Conservation (phyloP, 2,797 vertebrate species). For the Acropternis orthonyx region DNA sequence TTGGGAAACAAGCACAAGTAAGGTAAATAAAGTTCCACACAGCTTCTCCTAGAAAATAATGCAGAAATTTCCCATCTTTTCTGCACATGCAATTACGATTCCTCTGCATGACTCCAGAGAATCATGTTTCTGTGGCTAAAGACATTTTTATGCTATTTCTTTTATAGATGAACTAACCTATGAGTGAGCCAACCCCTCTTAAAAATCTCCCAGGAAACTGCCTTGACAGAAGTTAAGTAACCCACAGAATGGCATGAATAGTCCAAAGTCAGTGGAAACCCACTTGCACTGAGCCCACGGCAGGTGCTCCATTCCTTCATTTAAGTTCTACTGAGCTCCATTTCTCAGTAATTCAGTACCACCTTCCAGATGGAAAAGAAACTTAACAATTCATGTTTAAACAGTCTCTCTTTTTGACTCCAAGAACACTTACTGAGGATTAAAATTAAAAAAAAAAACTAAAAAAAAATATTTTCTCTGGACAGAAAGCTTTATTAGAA, state of each 20-base stretch:
- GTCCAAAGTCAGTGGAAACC: neutral
- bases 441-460: neutral
- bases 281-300: neutral
- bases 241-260: neutral
- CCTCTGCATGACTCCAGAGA: neutral
- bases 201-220: neutral
- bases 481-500: neutral
- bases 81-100: neutral
- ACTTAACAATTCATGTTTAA: neutral
- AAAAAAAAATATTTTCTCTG: neutral
- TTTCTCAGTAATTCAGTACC: neutral
- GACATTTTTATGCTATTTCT: neutral
- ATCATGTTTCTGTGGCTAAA: neutral
- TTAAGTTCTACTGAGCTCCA: neutral
- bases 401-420: neutral
- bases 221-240: neutral
- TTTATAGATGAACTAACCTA: neutral
- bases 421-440: neutral
- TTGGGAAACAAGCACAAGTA: neutral
- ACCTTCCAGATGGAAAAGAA: neutral
- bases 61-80: neutral
- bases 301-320: neutral
- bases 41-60: neutral
- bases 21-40: neutral
- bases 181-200: neutral